Evolutionary conservation across 1,140 invertebrate species (phyloP).

Genomic region (Papilio dardanus): DNA sequence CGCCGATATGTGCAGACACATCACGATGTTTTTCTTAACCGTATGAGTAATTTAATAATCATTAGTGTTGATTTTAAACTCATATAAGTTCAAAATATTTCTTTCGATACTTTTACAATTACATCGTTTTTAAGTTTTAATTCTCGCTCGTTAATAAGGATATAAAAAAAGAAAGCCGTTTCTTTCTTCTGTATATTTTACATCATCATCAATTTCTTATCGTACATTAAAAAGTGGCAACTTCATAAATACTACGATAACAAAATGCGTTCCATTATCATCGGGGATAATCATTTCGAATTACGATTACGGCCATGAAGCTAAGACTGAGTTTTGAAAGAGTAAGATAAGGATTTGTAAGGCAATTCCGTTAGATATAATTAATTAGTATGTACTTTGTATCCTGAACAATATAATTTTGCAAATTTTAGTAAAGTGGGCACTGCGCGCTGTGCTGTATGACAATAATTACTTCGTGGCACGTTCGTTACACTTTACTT

Average conservation of each 20-base stretch:
- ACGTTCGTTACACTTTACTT: not conserved
- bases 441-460: no score
- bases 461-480: no score
- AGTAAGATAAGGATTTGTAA: constrained; percentile 25
- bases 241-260: not conserved
- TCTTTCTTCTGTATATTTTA: no score
- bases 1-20: no score
- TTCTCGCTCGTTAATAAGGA: no score
- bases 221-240: not conserved
- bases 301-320: constrained; percentile 20
- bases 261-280: not conserved
- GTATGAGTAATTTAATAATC: no score
- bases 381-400: not conserved
- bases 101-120: no score
- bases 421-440: not conserved
- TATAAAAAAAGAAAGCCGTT: no score
- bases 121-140: no score
- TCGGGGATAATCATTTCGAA: not conserved
- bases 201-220: not conserved
- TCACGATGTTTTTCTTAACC: no score
- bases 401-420: not conserved
- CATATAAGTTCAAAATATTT: no score
- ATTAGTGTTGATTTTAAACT: no score
- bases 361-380: not conserved
- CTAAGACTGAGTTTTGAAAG: constrained; percentile 14